Evolutionary conservation across 1,140 invertebrate species (phyloP).

Genomic region (Drosophila nigromelanica): DNA sequence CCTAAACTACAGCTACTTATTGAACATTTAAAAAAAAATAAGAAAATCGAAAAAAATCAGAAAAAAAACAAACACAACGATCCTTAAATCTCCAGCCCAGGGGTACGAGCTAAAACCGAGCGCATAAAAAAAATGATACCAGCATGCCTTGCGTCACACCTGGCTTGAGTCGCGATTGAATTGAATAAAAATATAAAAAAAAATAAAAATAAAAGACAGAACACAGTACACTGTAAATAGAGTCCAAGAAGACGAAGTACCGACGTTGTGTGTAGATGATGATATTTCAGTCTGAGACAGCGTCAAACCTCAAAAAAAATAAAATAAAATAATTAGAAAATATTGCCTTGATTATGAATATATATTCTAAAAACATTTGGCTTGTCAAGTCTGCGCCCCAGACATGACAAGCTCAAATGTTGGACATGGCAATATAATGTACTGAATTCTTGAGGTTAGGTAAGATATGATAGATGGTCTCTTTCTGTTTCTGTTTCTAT

Average conservation of each 20-base stretch:
- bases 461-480: conserved; percentile 69
- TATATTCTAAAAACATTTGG: conserved; percentile 37
- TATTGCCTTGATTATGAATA: not conserved
- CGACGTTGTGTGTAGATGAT: conserved; percentile 38
- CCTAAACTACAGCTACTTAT: conserved; percentile 30
- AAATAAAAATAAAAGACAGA: conserved; percentile 21
- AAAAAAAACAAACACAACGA: conserved; percentile 44
- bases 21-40: conserved; percentile 7
- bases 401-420: conserved; percentile 60
- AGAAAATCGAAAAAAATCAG: conserved; percentile 27
- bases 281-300: conserved; percentile 24
- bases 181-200: conserved; percentile 59
- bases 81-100: conserved; percentile 46
- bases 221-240: conserved; percentile 74
- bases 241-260: conserved; percentile 54
- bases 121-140: conserved; percentile 47
- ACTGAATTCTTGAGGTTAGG: conserved; percentile 55
- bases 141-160: conserved; percentile 82
- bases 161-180: conserved; percentile 82
- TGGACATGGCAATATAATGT: not conserved
- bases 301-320: conserved; percentile 36
- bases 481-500: conserved; percentile 36
- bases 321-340: not conserved
- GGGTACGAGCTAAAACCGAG: conserved; percentile 56
- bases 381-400: conserved; percentile 63